Evolutionary conservation across 2,113 vertebrate species (phyloP).

Genomic region (Sylvilagus bachmani): DNA sequence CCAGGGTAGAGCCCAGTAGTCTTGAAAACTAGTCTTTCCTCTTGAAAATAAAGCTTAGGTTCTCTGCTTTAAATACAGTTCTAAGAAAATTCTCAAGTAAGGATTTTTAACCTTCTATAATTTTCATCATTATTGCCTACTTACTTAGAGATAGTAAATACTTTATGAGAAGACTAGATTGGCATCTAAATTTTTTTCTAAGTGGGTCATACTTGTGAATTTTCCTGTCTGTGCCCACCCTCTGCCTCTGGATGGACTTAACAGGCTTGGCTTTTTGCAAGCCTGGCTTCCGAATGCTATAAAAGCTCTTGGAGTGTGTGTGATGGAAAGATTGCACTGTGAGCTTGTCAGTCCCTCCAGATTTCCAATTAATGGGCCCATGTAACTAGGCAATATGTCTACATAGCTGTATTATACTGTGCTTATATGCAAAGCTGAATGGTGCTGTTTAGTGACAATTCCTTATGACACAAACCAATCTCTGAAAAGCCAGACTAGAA

Average conservation of each 20-base stretch:
- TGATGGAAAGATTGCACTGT: background rate
- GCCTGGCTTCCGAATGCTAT: background rate
- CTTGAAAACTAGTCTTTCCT: background rate
- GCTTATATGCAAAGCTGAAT: background rate
- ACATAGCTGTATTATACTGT: background rate
- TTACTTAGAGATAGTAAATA: background rate
- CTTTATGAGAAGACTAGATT: background rate
- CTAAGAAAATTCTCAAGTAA: background rate
- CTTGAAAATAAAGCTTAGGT: background rate
- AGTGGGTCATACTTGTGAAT: background rate
- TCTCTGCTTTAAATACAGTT: background rate
- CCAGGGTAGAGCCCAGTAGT: fast-evolving
- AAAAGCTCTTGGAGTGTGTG: background rate
- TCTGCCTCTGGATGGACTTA: background rate
- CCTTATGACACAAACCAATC: background rate
- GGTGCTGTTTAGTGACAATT: background rate
- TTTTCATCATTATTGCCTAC: background rate
- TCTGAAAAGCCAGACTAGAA: slow-evolving; percentile 6
- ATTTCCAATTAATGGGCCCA: slow-evolving; percentile 44
- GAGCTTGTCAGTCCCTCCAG: slow-evolving; percentile 15
- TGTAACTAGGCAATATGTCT: slow-evolving; percentile 32
- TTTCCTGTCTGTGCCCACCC: background rate
- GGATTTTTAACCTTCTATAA: background rate
- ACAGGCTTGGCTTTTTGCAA: slow-evolving; percentile 21
- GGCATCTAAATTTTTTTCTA: background rate